Evolutionary conservation across 2,888 invertebrate species (phyloP).

Genomic region (Papilio elwesi): DNA sequence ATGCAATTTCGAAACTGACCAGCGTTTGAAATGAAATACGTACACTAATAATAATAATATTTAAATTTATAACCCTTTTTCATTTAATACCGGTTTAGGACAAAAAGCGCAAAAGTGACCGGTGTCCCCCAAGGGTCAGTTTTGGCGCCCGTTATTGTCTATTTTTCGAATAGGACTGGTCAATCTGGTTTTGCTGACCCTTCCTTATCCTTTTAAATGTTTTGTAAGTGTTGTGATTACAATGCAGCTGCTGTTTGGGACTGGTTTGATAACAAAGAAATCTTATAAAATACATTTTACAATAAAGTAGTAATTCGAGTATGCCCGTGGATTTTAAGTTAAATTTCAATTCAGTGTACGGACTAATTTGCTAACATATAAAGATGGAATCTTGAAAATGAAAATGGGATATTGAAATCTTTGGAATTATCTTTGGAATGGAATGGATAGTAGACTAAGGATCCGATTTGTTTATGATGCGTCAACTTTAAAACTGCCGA

Average conservation of each 20-base stretch:
- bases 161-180: constrained; percentile 76
- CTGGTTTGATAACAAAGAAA: constrained; percentile 63
- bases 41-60: constrained; percentile 62
- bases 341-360: too few species aligned
- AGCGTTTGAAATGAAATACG: constrained; percentile 53
- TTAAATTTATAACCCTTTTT: constrained; percentile 63
- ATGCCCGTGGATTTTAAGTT: too few species aligned
- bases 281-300: constrained; percentile 40
- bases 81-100: constrained; percentile 69
- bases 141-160: constrained; percentile 69
- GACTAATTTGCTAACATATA: too few species aligned
- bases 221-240: constrained; percentile 61
- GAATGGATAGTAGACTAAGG: too few species aligned
- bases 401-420: too few species aligned
- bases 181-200: constrained; percentile 82
- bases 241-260: constrained; percentile 67
- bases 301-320: constrained; percentile 18
- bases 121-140: constrained; percentile 78
- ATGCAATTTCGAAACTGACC: constrained; percentile 72
- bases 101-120: constrained; percentile 70
- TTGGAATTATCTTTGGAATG: too few species aligned
- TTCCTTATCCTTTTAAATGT: constrained; percentile 73
- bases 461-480: too few species aligned
- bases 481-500: too few species aligned
- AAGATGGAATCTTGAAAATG: too few species aligned